These are phyloP conservation scores for Clarias fuscus DNA, from an alignment of 2,797 vertebrate species.

Conservation along the genomic window DNA sequence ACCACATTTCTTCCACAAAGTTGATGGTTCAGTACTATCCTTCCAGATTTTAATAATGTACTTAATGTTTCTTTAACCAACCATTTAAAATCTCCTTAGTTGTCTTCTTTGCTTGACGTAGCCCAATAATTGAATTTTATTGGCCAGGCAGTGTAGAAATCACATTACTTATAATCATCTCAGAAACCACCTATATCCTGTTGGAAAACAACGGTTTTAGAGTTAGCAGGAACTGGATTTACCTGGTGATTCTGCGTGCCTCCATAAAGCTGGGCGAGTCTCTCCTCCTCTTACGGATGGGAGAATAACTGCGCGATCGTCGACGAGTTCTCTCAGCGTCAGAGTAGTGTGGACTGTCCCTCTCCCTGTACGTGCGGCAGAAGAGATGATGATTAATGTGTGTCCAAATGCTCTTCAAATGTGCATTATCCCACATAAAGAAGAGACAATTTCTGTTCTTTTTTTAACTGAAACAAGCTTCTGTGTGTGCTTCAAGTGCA, in stretches of 20 bases:
- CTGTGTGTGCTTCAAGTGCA: not conserved
- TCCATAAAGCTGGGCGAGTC: conserved; percentile 99
- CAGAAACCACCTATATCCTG: not conserved
- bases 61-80: too few relatives aligned
- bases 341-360: conserved; percentile 83
- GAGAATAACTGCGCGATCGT: conserved; percentile 95
- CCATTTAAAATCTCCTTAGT: too few relatives aligned
- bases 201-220: not conserved
- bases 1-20: too few relatives aligned
- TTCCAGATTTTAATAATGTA: too few relatives aligned
- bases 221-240: conserved; percentile 36
- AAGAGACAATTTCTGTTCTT: not conserved
- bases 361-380: conserved; percentile 76
- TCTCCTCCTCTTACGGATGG: conserved; percentile 92
- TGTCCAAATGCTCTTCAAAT: not conserved
- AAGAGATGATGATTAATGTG: not conserved
- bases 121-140: too few relatives aligned
- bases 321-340: conserved; percentile 86
- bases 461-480: not conserved
- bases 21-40: too few relatives aligned
- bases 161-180: not conserved
- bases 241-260: conserved; percentile 97
- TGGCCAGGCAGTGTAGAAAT: not conserved
- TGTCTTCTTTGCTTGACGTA: too few relatives aligned
- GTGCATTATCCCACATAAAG: not conserved